These are phyloP conservation scores for Drosophila kurseongensis DNA, from an alignment of 1,140 invertebrate genomes.

Conservation along the genomic window DNA sequence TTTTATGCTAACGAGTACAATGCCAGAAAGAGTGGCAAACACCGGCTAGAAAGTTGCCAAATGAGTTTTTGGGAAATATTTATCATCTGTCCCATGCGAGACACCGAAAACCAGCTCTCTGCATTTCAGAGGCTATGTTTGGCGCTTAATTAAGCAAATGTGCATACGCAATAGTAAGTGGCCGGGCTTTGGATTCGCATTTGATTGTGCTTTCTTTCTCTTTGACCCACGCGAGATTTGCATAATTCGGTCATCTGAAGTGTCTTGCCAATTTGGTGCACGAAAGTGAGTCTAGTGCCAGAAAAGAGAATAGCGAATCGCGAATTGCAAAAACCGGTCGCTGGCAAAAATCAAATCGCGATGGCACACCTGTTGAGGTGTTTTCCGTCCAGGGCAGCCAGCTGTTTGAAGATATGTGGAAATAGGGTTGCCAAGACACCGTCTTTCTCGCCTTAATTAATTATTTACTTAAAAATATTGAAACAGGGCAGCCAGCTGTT, in stretches of 20 bases:
- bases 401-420: background rate
- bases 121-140: slow-evolving; percentile 4
- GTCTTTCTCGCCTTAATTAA: too few species aligned
- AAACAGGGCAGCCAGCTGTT: too few species aligned
- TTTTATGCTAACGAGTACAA: slow-evolving; percentile 28
- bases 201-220: slow-evolving; percentile 22
- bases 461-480: too few species aligned
- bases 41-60: slow-evolving; percentile 31
- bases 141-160: slow-evolving; percentile 37
- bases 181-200: background rate
- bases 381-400: slow-evolving; percentile 12
- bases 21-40: slow-evolving; percentile 7
- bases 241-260: slow-evolving; percentile 56
- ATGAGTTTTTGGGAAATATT: slow-evolving; percentile 30
- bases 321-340: slow-evolving; percentile 33
- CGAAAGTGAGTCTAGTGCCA: slow-evolving; percentile 32
- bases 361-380: slow-evolving; percentile 25
- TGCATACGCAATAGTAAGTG: slow-evolving; percentile 25
- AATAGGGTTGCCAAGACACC: background rate
- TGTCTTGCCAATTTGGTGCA: slow-evolving; percentile 55
- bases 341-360: slow-evolving; percentile 8
- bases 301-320: slow-evolving; percentile 15
- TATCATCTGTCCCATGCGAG: slow-evolving; percentile 1
- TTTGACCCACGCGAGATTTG: slow-evolving; percentile 31
- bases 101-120: slow-evolving; percentile 7